Evolutionary conservation across 2,113 vertebrate genomes (phyloP), one percentile per base, ranked within the genome.

Genomic region (Pelvicachromis taeniatus): DNA sequence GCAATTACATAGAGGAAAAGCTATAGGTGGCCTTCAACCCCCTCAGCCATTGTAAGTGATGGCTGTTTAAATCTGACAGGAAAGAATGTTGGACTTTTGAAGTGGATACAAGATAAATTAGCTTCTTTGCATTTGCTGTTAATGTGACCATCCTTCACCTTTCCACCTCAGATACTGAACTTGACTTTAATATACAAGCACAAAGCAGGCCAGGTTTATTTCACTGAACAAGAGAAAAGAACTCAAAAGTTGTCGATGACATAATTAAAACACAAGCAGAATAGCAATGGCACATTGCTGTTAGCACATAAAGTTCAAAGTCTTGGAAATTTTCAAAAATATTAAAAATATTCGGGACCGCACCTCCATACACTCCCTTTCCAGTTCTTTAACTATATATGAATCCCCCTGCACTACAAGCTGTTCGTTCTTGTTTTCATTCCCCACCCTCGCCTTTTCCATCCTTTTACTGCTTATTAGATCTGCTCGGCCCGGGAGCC

Each of bases 141-240:
- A 40, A 65, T 40, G 7, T 65, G 1, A 40, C 38, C 33, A 65
- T 40, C 38, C 19, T 14, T 65, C 0, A 0, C 4, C 0, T 65
- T 65, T 40, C 61, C 7, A 65, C 61, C 35, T 65, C 35, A 40
- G 61, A 65, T 23, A 5, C n/a, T 65, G 61, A 65, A 65, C 1
- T 23, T 65, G 61, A 65, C 2, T 23, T 40, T 40, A 65, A 65
- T 40, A 40, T 21, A n/a, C 61, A 65, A 65, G 21, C 33, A 13
- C n/a, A 21, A 65, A 65, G 4, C 6, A 40, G n/a, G 35, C 1
- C 13, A 65, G 35, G 38, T 65, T 21, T 65, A 38, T 65, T 14
- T 65, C 0, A 65, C 2, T 65, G 4, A 40, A 21, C 19, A 65
- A 40, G 35, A 40, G 12, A 65, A 65, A 65, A 40, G 21, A 9